Percentiles rank a stretch among this genome's conserved stretches.
These are phyloP conservation scores for Halcyon leucocephala DNA, from an alignment of 2,797 vertebrate species.

Conservation along the genomic window DNA sequence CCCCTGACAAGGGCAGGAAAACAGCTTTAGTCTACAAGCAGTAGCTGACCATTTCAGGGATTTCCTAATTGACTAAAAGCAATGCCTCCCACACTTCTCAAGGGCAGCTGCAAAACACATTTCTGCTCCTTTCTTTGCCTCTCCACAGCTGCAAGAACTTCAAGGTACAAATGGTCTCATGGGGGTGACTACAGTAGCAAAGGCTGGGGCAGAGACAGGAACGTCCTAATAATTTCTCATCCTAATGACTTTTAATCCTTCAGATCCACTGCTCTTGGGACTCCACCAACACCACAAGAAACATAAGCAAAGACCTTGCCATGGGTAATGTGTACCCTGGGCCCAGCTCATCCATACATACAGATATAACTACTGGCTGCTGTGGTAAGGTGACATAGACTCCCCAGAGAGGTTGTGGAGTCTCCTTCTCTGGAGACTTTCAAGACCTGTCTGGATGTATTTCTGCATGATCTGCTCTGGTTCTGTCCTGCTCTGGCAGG, in stretches of 20 bases:
- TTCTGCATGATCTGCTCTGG: no score
- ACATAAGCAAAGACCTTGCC: background rate
- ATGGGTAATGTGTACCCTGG: background rate
- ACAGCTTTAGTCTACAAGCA: background rate
- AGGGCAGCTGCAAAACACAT: background rate
- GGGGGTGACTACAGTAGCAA: background rate
- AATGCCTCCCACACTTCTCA: background rate
- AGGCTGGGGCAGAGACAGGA: background rate
- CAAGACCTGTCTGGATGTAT: no score
- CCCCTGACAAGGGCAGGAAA: background rate
- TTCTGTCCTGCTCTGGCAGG: no score
- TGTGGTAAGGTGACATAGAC: background rate
- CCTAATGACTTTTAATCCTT: background rate
- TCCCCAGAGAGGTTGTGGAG: no score
- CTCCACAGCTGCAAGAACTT: background rate
- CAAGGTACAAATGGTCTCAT: background rate
- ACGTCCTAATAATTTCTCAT: background rate
- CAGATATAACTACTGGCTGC: background rate
- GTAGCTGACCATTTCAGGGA: background rate
- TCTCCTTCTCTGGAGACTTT: no score
- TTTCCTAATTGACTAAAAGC: background rate
- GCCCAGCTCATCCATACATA: rapidly evolving
- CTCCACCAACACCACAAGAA: background rate
- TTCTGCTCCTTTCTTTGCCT: background rate
- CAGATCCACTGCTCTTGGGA: background rate